Percentiles rank a stretch among this genome's conserved stretches.
These are phyloP conservation scores for Hydropsyche tenuis DNA, from an alignment of 1,140 invertebrate genomes.

Conservation along the genomic window DNA sequence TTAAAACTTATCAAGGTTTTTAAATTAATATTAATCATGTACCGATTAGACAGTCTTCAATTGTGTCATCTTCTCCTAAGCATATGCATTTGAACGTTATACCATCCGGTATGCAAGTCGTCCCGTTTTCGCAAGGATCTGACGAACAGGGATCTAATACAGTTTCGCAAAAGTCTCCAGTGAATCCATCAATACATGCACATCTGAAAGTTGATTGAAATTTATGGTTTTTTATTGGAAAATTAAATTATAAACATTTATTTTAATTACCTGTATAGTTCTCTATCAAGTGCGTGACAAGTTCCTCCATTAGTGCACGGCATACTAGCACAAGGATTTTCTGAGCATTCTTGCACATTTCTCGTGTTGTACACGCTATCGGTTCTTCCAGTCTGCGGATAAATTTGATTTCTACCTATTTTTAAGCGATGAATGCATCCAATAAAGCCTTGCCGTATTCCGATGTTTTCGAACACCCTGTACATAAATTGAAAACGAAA, in stretches of 20 bases:
- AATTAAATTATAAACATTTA: no score
- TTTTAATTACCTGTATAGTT: constrained; percentile 43
- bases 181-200: constrained; percentile 45
- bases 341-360: constrained; percentile 72
- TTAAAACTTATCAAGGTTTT: no score
- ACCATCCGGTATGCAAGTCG: constrained; percentile 65
- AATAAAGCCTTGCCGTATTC: constrained; percentile 79
- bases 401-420: constrained; percentile 74
- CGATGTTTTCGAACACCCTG: constrained; percentile 87
- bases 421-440: constrained; percentile 83
- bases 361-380: constrained; percentile 52
- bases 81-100: constrained; percentile 45
- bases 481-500: not conserved
- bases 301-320: constrained; percentile 83
- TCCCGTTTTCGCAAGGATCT: constrained; percentile 71
- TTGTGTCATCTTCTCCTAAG: constrained; percentile 28
- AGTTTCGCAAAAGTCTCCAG: constrained; percentile 46
- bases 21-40: constrained; percentile 56
- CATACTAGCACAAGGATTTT: constrained; percentile 78
- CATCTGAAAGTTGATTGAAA: constrained; percentile 37
- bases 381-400: constrained; percentile 66
- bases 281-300: constrained; percentile 73
- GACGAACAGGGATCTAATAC: constrained; percentile 69
- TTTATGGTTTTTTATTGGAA: no score
- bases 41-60: constrained; percentile 45